Base-by-base conservation (phyloP, 2,888 invertebrate species). In the Protonemura montana region DNA sequence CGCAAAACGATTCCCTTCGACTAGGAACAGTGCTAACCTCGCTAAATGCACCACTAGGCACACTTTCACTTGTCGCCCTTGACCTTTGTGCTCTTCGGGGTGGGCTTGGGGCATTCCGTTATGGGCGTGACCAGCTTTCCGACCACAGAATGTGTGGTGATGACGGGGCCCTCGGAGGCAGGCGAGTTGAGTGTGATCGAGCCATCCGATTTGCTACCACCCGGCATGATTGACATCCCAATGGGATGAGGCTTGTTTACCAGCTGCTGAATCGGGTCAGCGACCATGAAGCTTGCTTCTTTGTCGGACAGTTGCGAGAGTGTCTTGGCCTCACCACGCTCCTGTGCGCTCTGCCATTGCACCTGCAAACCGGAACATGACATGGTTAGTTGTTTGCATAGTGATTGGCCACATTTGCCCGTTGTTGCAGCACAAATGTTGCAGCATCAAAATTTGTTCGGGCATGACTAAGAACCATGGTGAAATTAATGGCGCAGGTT, bases 311-410 rank as follows among this genome's bases (percentile, higher is more conserved):
- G 80, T 25, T 88, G 85, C 21, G 85, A 30, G 21, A 87, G 80
- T 25, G 88, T 86, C 86, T 93, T 93, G 0, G 93, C 92, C 89
- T 95, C 95, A 85, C 93, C 91, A 88, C 92, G 93, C 90, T 95
- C 95, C 89, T 95, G 94, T 87, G 95, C 95, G 28, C 95, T 95
- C 89, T 95, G 94, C 95, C 95, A 96, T 88, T 94, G 93, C 89
- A 95, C 94, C 95, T 95, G 89, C 30, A 91, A 90, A 87, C 88
- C 86, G 35, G 35, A 35, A 35, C 10, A 35, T 10, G 35, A 10
- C 10, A 10, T 6, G 5, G 35, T 35, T 35, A 35, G 35, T 10
- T 6, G 35, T 10, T 35, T 35, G 35, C 35, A 35, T 6, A 35
- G 35, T 3, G 5, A 35, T 35, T 10, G 10, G 35, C n/a, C n/a